phyloP scores from a whole-genome alignment of 2,888 invertebrate genomes.

The Perdita meconis region DNA sequence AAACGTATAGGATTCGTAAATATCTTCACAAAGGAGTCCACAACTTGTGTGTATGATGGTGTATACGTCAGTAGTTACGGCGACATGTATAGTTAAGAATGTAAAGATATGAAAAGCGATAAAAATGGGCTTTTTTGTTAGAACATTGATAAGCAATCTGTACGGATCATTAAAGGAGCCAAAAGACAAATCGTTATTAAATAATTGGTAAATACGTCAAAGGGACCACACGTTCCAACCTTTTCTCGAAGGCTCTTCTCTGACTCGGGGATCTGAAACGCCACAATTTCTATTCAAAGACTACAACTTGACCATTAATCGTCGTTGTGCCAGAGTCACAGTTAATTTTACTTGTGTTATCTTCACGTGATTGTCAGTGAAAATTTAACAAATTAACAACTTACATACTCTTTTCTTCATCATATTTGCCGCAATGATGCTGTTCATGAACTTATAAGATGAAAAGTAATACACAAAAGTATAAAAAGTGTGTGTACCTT shows the following conservation, averaged over 20 bases:
- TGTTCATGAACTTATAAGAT: conserved; percentile 32
- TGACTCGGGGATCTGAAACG: conserved; percentile 84
- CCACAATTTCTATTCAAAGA: conserved; percentile 82
- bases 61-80: conserved; percentile 61
- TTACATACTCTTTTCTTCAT: conserved; percentile 46
- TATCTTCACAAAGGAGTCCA: conserved; percentile 59
- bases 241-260: conserved; percentile 83
- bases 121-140: conserved; percentile 77
- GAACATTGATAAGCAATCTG: conserved; percentile 79
- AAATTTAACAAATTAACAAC: conserved; percentile 37
- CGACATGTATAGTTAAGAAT: conserved; percentile 61
- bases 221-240: conserved; percentile 83
- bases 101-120: conserved; percentile 75
- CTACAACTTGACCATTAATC: conserved; percentile 55
- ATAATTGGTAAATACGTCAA: conserved; percentile 81
- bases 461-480: conserved; percentile 12
- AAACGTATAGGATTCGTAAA: conserved; percentile 8
- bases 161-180: conserved; percentile 81
- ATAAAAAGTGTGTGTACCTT: conserved; percentile 84
- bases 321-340: conserved; percentile 52
- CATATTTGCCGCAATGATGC: conserved; percentile 34
- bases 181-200: conserved; percentile 79
- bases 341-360: conserved; percentile 49
- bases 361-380: conserved; percentile 36
- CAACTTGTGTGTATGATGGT: conserved; percentile 41